Conservation (phyloP, 2,113 vertebrate genomes). For the Ailurus styani region DNA sequence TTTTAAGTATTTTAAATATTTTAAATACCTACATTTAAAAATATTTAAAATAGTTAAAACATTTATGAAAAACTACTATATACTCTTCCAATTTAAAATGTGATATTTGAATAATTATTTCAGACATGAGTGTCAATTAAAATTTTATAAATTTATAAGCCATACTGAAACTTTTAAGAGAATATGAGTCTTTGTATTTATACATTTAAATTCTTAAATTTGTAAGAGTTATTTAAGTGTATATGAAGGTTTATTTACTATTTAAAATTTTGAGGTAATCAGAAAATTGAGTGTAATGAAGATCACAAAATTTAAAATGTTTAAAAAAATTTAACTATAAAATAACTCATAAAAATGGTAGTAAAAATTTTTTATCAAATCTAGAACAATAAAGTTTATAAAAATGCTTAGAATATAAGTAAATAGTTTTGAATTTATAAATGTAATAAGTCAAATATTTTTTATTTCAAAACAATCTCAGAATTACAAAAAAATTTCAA, state of each 20-base stretch:
- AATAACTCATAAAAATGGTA: not conserved
- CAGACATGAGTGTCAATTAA: not conserved
- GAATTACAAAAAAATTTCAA: not conserved
- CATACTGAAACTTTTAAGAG: not conserved
- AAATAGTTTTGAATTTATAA: not conserved
- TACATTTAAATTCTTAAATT: not conserved
- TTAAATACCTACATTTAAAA: not conserved
- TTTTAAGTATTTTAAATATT: not conserved
- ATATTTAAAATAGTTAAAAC: not conserved
- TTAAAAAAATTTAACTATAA: not conserved
- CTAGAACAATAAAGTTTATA: not conserved
- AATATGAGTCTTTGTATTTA: not conserved
- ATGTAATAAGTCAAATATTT: not conserved
- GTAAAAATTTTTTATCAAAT: not conserved
- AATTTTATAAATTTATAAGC: not conserved
- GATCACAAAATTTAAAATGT: not conserved
- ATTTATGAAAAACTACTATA: not conserved
- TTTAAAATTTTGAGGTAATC: not conserved
- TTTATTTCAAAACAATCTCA: not conserved
- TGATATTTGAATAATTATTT: conserved; percentile 7
- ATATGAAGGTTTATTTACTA: not conserved
- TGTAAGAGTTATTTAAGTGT: not conserved
- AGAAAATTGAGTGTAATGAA: conserved; percentile 11
- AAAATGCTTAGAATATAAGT: not conserved
- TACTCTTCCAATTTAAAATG: not conserved